phyloP scores from a whole-genome alignment of 92 coral and sea anemone species.

The Phenganax subtilis region DNA sequence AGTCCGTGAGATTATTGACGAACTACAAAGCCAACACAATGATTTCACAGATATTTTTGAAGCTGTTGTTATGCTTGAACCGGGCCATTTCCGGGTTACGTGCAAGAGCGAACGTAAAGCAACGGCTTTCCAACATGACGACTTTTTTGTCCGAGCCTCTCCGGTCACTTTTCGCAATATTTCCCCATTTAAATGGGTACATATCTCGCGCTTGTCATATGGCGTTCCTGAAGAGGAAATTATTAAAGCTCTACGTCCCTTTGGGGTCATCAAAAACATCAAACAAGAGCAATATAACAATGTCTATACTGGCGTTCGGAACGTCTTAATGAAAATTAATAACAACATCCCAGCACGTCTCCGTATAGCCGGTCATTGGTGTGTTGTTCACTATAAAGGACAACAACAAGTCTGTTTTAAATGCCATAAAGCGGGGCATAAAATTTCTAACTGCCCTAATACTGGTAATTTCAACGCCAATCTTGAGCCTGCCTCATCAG shows the following conservation, averaged over 20 bases:
- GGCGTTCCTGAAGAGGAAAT: constrained; percentile 24
- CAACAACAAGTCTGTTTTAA: too few relatives aligned
- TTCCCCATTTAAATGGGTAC: constrained; percentile 8
- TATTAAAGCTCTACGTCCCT: constrained; percentile 6
- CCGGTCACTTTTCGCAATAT: background rate
- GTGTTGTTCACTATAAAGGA: too few relatives aligned
- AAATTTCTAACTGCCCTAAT: too few relatives aligned
- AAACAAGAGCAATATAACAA: background rate
- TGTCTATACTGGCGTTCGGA: constrained; percentile 25
- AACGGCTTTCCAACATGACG: background rate
- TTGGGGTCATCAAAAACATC: background rate
- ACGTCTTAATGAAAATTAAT: constrained; percentile 14
- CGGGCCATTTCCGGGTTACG: too few relatives aligned
- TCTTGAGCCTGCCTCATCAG: too few relatives aligned
- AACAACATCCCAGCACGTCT: constrained; percentile 24
- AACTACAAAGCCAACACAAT: too few relatives aligned
- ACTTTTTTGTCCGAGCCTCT: background rate
- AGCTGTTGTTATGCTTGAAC: too few relatives aligned
- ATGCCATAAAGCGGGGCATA: too few relatives aligned
- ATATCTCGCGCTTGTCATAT: background rate
- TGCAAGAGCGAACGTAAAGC: too few relatives aligned
- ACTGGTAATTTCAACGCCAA: too few relatives aligned
- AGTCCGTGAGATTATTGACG: too few relatives aligned
- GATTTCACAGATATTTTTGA: too few relatives aligned
- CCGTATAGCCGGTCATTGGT: constrained; percentile 33